Base-by-base conservation (phyloP, 2,888 invertebrate species). In the Ophion ellenae region DNA sequence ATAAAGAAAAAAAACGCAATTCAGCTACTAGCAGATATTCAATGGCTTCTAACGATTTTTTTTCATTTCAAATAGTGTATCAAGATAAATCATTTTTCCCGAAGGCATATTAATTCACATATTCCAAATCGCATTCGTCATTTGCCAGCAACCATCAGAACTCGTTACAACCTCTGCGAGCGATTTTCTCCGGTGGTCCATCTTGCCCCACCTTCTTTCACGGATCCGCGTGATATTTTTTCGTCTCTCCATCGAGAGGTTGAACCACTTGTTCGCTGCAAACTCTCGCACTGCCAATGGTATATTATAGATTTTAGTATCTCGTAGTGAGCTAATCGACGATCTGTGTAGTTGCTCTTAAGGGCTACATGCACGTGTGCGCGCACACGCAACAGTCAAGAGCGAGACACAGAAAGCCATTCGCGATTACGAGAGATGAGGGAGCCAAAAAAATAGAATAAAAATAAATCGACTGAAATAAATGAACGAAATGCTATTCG, bases 401-500 rank as follows among this genome's bases (percentile, higher is more conserved):
- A 47, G 47, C 47, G 47, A 47, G 47, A 47, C 47, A 1, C 24
- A 14, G 24, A 74, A 17, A 63, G 36, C 45, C 67, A 66, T 57
- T 76, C 77, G 36, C 57, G 59, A 61, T 69, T 61, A 61, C 45
- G 28, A 70, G 36, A 5, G n/a, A n/a, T 28, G n/a, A 66, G 53
- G 40, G n/a, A 66, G 63, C 10, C 36, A 69, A 69, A 75, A 57
- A 61, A 69, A 75, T 14, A 36, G 61, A 69, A 66, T 64, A 64
- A 80, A 73, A 73, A 80, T 73, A 74, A 71, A 71, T 63, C 14
- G 45, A 79, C 61, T n/a, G 47, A 53, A 73, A 71, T 64, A 71
- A 81, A 81, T 81, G 40, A 78, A 69, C 67, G 59, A 78, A 78
- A 69, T 45, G 61, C n/a, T 63, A 47, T 70, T 78, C 70, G 32